Evolutionary conservation across 2,113 vertebrate genomes (phyloP).

Genomic region (Platysteira castanea): DNA sequence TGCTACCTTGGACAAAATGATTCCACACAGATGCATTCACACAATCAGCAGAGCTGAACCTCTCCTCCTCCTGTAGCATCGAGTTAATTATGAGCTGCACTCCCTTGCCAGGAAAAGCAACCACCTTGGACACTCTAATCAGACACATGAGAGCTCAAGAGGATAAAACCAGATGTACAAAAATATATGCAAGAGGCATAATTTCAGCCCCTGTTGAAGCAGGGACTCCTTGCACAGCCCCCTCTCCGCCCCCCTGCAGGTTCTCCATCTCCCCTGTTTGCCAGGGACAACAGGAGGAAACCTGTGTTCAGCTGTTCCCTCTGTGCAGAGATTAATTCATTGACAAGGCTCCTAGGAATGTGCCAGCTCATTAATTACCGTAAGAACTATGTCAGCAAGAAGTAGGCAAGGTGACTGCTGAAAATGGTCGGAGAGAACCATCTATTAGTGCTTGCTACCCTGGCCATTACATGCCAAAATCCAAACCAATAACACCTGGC

Average conservation of each 20-base stretch:
- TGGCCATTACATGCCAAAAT: conserved; percentile 3
- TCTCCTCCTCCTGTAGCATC: neutral
- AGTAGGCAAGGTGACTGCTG: conserved; percentile 67
- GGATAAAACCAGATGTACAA: neutral
- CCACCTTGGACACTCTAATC: neutral
- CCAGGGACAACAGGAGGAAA: conserved; percentile 37
- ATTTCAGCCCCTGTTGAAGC: neutral
- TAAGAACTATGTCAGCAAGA: conserved; percentile 70
- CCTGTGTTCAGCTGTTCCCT: conserved; percentile 47
- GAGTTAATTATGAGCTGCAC: neutral
- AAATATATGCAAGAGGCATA: neutral
- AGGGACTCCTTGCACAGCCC: neutral
- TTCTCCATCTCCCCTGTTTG: neutral
- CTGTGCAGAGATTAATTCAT: conserved; percentile 64
- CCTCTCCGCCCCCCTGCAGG: neutral
- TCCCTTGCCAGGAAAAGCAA: neutral
- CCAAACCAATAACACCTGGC: conserved; percentile 6
- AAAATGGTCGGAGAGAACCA: conserved; percentile 17
- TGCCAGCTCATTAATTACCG: conserved; percentile 74
- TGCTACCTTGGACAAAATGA: neutral
- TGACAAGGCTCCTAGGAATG: conserved; percentile 50
- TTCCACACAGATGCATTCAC: neutral
- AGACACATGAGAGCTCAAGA: neutral
- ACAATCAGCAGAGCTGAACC: neutral
- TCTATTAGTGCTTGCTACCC: neutral